phyloP scores from a whole-genome alignment of 2,888 invertebrate genomes.

The Odontothrips loti region DNA sequence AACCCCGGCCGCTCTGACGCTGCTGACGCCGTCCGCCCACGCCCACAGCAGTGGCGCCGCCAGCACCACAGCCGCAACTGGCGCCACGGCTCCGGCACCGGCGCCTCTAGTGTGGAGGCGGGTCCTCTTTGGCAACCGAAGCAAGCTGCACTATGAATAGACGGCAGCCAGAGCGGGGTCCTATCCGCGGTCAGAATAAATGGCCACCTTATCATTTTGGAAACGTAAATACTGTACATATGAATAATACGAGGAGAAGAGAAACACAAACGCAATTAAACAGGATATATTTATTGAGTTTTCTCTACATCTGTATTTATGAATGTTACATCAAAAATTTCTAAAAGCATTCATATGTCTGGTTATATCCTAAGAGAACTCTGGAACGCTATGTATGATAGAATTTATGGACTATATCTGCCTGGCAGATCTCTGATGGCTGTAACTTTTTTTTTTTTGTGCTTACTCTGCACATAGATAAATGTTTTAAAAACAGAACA shows the following conservation, averaged over 20 bases:
- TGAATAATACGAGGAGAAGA: no score
- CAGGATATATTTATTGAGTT: not conserved
- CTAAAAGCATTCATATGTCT: no score
- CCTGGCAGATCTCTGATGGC: not conserved
- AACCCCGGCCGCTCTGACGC: no score
- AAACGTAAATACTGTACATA: no score
- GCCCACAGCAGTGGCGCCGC: not conserved
- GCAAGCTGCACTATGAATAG: not conserved
- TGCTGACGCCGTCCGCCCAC: not conserved
- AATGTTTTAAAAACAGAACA: not conserved
- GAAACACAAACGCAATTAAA: not conserved
- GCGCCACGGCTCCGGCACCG: not conserved
- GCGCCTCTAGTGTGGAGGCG: not conserved
- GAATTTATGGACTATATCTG: no score
- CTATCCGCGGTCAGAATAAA: not conserved
- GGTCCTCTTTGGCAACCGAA: not conserved
- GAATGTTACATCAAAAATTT: not conserved
- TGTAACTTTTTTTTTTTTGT: not conserved
- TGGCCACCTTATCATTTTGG: no score
- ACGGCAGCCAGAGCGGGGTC: not conserved
- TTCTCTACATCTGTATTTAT: not conserved
- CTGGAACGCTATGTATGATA: no score
- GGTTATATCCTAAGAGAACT: no score
- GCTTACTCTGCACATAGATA: not conserved
- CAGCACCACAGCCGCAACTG: no score